A percentile compares a stretch with the other conserved stretches of the same genome.
These are phyloP conservation scores for Pseudochaenichthys georgianus DNA, from an alignment of 2,797 vertebrate genomes.

Conservation along the genomic window DNA sequence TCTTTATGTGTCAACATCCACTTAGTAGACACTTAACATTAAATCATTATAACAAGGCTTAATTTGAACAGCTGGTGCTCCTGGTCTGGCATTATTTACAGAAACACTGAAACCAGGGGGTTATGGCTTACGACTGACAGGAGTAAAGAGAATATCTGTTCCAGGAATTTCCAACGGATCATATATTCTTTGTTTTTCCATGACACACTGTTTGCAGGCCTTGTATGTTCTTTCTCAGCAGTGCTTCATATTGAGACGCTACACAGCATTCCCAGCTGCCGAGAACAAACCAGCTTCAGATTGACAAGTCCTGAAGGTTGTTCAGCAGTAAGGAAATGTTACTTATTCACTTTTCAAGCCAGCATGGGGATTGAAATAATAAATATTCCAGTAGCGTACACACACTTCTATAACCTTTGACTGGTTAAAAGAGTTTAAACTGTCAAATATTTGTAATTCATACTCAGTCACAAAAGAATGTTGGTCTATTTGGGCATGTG, in stretches of 20 bases:
- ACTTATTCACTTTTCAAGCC: constrained; percentile 26
- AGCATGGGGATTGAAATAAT: neutral
- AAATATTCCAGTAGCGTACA: neutral
- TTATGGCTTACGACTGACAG: neutral
- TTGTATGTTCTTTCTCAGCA: constrained; percentile 9
- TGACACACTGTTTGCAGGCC: constrained; percentile 4
- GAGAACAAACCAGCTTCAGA: constrained; percentile 12
- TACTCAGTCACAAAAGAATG: constrained; percentile 40
- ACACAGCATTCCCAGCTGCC: constrained; percentile 14
- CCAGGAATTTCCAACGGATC: constrained; percentile 21
- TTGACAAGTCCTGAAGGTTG: neutral
- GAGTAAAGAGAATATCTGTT: constrained; percentile 14
- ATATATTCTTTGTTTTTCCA: constrained; percentile 45
- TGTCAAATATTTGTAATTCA: constrained; percentile 4
- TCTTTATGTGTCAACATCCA: neutral
- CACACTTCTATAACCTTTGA: neutral
- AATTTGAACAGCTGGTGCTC: neutral
- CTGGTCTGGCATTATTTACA: neutral
- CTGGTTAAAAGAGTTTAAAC: neutral
- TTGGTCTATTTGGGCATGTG: constrained; percentile 45
- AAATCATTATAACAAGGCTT: neutral
- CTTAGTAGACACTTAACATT: no score
- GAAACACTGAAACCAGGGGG: neutral
- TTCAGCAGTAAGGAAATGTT: neutral
- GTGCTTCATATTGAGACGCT: constrained; percentile 43